A percentile compares a stretch with the other conserved stretches of the same genome.
These are phyloP conservation scores for Nesometra sesokonis DNA, from an alignment of 35 echinoderm and acorn worm genomes.

Conservation along the genomic window DNA sequence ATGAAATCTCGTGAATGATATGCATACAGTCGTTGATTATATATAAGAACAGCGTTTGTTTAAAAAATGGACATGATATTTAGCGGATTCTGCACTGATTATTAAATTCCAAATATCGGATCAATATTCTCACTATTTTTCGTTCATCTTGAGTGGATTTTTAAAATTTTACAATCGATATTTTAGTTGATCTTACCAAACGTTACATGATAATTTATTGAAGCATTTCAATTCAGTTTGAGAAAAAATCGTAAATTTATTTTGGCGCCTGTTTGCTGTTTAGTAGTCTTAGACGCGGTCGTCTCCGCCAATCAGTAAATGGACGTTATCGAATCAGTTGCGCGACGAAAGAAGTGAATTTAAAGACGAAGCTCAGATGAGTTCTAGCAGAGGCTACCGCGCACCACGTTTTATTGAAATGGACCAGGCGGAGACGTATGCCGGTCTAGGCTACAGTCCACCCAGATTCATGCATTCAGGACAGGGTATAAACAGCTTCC, in stretches of 20 bases:
- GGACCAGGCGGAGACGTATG: neutral
- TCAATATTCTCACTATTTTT: neutral
- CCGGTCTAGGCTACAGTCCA: neutral
- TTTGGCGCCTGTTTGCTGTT: neutral
- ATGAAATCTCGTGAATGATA: neutral
- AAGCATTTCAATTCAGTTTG: neutral
- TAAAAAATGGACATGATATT: neutral
- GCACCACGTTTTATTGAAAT: neutral
- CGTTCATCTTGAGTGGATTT: neutral
- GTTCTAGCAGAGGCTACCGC: neutral
- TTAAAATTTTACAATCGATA: neutral
- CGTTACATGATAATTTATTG: neutral
- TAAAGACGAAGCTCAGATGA: neutral
- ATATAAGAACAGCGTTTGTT: neutral
- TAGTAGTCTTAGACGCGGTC: neutral
- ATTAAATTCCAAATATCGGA: neutral
- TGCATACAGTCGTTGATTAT: neutral
- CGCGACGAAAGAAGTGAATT: neutral
- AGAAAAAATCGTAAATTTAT: neutral
- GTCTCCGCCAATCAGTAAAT: neutral
- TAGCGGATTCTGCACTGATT: neutral
- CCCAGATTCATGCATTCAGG: neutral
- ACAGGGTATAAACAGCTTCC: neutral
- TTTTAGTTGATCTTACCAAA: neutral
- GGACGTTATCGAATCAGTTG: neutral